A percentile compares a stretch with the other conserved stretches of the same genome.
Evolutionary conservation across 64 coral and sea anemone genomes (phyloP).

Genomic region (Actinia tenebrosa): DNA sequence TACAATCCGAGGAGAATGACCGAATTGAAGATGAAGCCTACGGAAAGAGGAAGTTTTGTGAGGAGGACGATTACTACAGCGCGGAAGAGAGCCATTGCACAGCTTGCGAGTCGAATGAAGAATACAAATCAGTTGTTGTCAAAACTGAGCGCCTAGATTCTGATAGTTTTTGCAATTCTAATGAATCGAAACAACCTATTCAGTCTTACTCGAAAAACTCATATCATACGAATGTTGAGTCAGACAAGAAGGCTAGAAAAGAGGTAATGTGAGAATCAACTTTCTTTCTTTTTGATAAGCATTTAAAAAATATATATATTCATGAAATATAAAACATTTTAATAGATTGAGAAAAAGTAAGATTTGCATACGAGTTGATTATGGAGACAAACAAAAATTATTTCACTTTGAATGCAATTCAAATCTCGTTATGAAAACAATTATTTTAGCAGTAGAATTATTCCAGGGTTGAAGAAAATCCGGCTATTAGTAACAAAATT

Average conservation of each 20-base stretch:
- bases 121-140: slow-evolving; percentile 28
- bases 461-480: neutral
- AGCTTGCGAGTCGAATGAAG: neutral
- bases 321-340: neutral
- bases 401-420: neutral
- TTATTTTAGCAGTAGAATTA: neutral
- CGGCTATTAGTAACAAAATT: neutral
- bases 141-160: slow-evolving; percentile 28
- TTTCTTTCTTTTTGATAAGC: neutral
- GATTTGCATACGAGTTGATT: neutral
- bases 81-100: neutral
- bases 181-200: slow-evolving; percentile 1
- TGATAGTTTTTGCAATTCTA: slow-evolving; percentile 30
- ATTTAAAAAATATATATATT: neutral
- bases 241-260: neutral
- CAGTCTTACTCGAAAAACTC: slow-evolving; percentile 15
- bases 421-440: neutral
- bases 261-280: neutral
- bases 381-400: neutral
- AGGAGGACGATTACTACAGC: neutral
- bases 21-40: neutral
- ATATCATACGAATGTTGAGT: neutral
- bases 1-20: neutral
- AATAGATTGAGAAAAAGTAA: neutral
- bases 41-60: neutral